Evolutionary conservation across 2,113 vertebrate species (phyloP).

Genomic region (Elachura formosa): DNA sequence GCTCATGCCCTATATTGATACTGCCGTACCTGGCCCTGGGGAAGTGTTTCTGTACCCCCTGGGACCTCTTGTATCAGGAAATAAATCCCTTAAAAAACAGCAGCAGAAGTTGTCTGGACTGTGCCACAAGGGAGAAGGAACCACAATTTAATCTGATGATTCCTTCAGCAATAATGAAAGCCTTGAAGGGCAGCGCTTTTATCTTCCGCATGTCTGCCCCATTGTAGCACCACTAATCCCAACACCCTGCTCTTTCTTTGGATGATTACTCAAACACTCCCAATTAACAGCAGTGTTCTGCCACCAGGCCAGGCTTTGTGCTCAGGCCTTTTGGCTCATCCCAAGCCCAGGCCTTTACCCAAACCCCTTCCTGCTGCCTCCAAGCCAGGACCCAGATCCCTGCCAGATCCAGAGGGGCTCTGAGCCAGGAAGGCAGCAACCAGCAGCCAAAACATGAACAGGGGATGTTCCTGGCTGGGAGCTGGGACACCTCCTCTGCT

Average conservation of each 20-base stretch:
- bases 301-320: background rate
- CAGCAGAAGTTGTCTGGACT: background rate
- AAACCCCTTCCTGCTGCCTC: background rate
- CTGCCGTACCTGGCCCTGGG: background rate
- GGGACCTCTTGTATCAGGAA: background rate
- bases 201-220: background rate
- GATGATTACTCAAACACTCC: background rate
- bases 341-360: background rate
- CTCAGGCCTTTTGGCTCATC: background rate
- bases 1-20: background rate
- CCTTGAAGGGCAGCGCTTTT: background rate
- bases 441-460: background rate
- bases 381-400: fast-evolving
- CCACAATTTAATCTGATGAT: background rate
- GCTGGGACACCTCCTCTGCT: background rate
- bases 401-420: background rate
- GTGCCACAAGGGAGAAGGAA: background rate
- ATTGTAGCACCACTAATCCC: background rate
- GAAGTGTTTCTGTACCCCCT: background rate
- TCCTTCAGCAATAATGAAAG: background rate
- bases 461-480: background rate
- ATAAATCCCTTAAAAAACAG: background rate
- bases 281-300: background rate
- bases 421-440: background rate
- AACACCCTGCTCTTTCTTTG: background rate